These are phyloP conservation scores for Halocynthia aurantium DNA, from an alignment of 23 tunicate genomes.

Conservation along the genomic window DNA sequence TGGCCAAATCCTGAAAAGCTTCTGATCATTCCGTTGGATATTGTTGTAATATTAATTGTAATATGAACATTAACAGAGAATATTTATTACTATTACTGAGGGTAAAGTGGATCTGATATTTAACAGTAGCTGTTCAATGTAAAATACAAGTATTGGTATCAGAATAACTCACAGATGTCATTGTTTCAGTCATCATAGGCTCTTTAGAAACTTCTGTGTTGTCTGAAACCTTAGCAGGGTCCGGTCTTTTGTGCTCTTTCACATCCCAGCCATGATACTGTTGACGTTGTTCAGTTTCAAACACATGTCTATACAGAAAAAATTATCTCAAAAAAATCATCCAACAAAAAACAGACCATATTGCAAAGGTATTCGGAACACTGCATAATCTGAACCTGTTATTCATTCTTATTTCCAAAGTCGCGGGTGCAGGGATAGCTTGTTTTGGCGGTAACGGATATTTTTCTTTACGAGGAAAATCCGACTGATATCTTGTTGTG, in stretches of 20 bases:
- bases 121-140: no score
- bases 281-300: constrained; percentile 76
- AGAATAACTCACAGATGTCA: constrained; percentile 40
- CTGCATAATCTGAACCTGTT: constrained; percentile 45
- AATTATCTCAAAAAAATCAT: neutral
- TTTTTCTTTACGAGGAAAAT: constrained; percentile 44
- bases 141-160: no score
- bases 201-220: constrained; percentile 79
- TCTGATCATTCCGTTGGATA: constrained; percentile 27
- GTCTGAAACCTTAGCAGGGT: constrained; percentile 47
- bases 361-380: no score
- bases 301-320: constrained; percentile 20
- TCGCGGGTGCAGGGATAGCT: constrained; percentile 77
- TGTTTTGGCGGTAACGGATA: constrained; percentile 62
- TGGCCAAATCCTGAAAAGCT: constrained; percentile 16
- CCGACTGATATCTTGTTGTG: constrained; percentile 65
- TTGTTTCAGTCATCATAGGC: constrained; percentile 63
- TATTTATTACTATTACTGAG: no score
- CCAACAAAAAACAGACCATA: neutral
- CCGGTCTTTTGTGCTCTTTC: constrained; percentile 55
- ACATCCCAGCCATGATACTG: constrained; percentile 92
- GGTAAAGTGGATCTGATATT: no score
- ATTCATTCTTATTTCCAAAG: constrained; percentile 75
- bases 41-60: no score
- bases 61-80: no score